phyloP scores from a whole-genome alignment of 2,888 invertebrate species.

The Drymonia ruficornis region DNA sequence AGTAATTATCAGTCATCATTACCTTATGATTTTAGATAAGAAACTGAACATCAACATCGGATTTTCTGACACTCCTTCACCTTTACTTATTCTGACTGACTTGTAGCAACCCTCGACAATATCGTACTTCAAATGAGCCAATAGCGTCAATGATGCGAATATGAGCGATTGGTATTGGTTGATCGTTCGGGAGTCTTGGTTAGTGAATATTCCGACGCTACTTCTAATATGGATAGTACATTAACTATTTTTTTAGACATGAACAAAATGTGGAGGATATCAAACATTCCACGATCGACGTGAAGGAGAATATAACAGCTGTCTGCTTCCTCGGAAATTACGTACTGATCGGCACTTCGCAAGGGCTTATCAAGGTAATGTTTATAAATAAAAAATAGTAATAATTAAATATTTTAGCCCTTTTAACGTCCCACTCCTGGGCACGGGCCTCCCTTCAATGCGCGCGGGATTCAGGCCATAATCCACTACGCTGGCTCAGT shows the following conservation, averaged over 20 bases:
- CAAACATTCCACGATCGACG: constrained; percentile 79
- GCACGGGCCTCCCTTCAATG: too few relatives aligned
- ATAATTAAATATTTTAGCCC: too few relatives aligned
- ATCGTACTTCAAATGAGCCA: neutral
- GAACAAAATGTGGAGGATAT: constrained; percentile 78
- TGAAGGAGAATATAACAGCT: constrained; percentile 82
- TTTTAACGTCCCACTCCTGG: too few relatives aligned
- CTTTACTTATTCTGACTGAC: too few relatives aligned
- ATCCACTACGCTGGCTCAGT: too few relatives aligned
- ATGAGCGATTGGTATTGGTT: neutral
- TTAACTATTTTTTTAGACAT: constrained; percentile 55
- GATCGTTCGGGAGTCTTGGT: neutral
- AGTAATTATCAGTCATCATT: too few relatives aligned
- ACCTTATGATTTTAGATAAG: too few relatives aligned
- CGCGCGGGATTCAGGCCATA: too few relatives aligned
- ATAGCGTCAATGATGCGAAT: neutral
- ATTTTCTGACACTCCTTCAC: too few relatives aligned
- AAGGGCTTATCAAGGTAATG: constrained; percentile 73
- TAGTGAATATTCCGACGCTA: neutral
- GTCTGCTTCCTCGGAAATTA: constrained; percentile 83
- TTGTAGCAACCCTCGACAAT: constrained; percentile 4
- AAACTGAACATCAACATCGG: too few relatives aligned
- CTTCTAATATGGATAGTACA: neutral
- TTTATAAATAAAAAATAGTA: constrained; percentile 10
- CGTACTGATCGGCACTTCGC: constrained; percentile 69